These are phyloP conservation scores for Tauraco erythrolophus DNA, from an alignment of 2,113 vertebrate genomes.

Conservation along the genomic window DNA sequence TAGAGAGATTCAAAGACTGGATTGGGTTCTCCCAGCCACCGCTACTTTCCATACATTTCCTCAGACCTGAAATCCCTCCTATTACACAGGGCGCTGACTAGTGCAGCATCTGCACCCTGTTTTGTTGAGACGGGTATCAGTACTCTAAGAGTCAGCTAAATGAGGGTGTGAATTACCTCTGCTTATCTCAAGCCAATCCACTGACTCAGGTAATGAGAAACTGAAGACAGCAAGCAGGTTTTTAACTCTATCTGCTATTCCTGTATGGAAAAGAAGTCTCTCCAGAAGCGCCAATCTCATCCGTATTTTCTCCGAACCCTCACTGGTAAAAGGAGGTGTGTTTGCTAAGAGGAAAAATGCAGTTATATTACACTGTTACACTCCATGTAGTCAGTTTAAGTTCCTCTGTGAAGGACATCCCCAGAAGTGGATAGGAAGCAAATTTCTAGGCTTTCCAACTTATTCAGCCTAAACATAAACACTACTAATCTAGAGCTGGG, in stretches of 20 bases:
- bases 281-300: neutral
- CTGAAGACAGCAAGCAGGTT: neutral
- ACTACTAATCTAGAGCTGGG: neutral
- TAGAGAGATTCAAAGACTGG: neutral
- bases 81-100: neutral
- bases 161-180: neutral
- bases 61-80: neutral
- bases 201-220: slow-evolving; percentile 8
- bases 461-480: neutral
- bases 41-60: neutral
- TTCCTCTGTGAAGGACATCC: neutral
- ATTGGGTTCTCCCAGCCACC: neutral
- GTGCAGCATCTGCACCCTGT: neutral
- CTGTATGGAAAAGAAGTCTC: neutral
- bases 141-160: slow-evolving; percentile 22
- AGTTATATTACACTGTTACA: neutral
- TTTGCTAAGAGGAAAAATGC: neutral
- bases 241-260: neutral
- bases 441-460: neutral
- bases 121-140: neutral
- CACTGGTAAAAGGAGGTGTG: neutral
- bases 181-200: slow-evolving; percentile 1
- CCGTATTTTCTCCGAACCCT: neutral
- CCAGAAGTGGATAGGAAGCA: neutral
- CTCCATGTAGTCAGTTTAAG: neutral